Evolutionary conservation across 1,140 invertebrate genomes (phyloP).

Genomic region (Halictus rubicundus): DNA sequence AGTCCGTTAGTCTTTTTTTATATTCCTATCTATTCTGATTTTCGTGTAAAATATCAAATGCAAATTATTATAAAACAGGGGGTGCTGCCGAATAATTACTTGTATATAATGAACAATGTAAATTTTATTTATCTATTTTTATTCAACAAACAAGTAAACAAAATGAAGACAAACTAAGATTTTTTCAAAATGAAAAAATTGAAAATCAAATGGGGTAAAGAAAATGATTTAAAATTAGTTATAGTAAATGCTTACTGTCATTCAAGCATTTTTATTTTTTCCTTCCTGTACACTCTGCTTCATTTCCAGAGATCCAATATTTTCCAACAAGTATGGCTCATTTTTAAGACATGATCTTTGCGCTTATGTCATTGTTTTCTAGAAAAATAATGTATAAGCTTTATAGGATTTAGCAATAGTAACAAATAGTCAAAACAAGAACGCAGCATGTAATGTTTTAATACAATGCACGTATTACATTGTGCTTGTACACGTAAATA

Average conservation of each 20-base stretch:
- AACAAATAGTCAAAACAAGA: slow-evolving; percentile 13
- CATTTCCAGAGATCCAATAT: slow-evolving; percentile 19
- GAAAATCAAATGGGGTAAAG: slow-evolving; percentile 11
- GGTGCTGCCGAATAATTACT: neutral
- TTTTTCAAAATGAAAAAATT: neutral
- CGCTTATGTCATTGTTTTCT: slow-evolving; percentile 15
- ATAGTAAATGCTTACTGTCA: neutral
- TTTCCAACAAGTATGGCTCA: slow-evolving; percentile 1
- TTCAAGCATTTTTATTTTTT: slow-evolving; percentile 7
- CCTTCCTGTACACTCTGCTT: slow-evolving; percentile 19
- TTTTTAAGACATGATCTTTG: slow-evolving; percentile 19
- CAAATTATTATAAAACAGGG: neutral
- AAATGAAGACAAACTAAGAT: neutral
- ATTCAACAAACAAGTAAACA: neutral
- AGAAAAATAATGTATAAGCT: slow-evolving; percentile 20
- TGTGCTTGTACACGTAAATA: slow-evolving; percentile 36
- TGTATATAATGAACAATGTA: neutral
- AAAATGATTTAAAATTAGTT: slow-evolving; percentile 10
- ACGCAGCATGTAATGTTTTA: slow-evolving; percentile 40
- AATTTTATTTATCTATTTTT: neutral
- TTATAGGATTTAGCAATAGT: slow-evolving; percentile 6
- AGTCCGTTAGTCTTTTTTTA: slow-evolving; percentile 27
- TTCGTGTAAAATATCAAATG: neutral
- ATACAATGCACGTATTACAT: slow-evolving; percentile 40
- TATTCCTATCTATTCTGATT: slow-evolving; percentile 35